Conservation (phyloP, 1,140 invertebrate genomes). For the Galendromus occidentalis region DNA sequence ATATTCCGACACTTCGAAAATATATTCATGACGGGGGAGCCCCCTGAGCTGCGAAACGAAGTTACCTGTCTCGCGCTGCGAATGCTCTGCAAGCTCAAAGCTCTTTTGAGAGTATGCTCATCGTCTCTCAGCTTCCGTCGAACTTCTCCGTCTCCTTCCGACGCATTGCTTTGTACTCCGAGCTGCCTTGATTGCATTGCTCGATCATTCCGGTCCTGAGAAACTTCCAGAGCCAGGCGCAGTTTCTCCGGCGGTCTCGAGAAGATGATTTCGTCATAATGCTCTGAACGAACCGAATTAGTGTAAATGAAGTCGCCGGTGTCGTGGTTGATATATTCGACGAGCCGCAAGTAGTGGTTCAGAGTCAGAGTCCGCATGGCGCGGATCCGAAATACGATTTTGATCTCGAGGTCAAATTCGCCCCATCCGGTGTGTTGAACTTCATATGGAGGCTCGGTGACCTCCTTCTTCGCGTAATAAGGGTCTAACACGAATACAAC, state of each 20-base stretch:
- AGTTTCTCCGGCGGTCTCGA: not conserved
- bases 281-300: not conserved
- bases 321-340: not conserved
- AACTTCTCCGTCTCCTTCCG: too few relatives aligned
- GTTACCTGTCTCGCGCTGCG: too few relatives aligned
- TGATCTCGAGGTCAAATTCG: not conserved
- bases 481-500: not conserved
- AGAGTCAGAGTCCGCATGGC: not conserved
- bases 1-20: too few relatives aligned
- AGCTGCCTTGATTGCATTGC: too few relatives aligned
- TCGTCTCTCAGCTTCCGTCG: too few relatives aligned
- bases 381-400: not conserved
- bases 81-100: too few relatives aligned
- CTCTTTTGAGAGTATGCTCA: too few relatives aligned
- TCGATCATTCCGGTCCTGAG: too few relatives aligned
- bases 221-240: too few relatives aligned
- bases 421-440: slow-evolving; percentile 1
- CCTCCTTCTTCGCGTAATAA: not conserved
- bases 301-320: not conserved
- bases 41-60: too few relatives aligned
- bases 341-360: slow-evolving; percentile 4
- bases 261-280: not conserved
- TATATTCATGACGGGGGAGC: too few relatives aligned
- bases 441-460: not conserved
- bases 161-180: too few relatives aligned